phyloP scores from a whole-genome alignment of 2,888 invertebrate species.

The Drosophila vallismaia region DNA sequence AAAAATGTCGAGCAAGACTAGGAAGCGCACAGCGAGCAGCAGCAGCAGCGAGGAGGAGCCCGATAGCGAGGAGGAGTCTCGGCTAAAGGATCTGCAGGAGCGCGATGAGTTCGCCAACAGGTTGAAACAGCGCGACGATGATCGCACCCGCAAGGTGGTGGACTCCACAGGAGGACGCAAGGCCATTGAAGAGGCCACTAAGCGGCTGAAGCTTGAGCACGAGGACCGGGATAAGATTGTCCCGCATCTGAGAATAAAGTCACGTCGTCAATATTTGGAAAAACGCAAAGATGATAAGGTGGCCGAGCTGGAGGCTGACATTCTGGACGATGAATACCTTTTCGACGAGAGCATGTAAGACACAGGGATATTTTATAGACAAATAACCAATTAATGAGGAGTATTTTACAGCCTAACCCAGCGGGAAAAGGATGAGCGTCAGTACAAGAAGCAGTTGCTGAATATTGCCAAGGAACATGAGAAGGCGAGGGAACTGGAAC shows the following conservation, averaged over 20 bases:
- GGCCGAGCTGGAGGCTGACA: slow-evolving; percentile 96
- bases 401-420: slow-evolving; percentile 89
- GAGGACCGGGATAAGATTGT: slow-evolving; percentile 94
- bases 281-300: slow-evolving; percentile 99
- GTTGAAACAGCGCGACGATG: slow-evolving; percentile 94
- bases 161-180: slow-evolving; percentile 87
- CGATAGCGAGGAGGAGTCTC: slow-evolving; percentile 91
- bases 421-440: slow-evolving; percentile 92
- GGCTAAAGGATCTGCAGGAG: slow-evolving; percentile 93
- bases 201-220: slow-evolving; percentile 93
- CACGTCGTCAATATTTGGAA: slow-evolving; percentile 96
- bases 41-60: slow-evolving; percentile 81
- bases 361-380: neutral
- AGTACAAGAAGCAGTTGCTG: slow-evolving; percentile 95
- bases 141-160: slow-evolving; percentile 91
- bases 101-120: slow-evolving; percentile 97
- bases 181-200: slow-evolving; percentile 94
- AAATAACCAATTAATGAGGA: neutral
- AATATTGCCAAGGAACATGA: slow-evolving; percentile 97
- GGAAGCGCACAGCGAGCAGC: slow-evolving; percentile 67
- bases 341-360: slow-evolving; percentile 94
- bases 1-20: slow-evolving; percentile 71
- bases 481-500: slow-evolving; percentile 95
- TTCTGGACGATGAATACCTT: slow-evolving; percentile 97
- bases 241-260: slow-evolving; percentile 94